phyloP scores from a whole-genome alignment of 1,140 invertebrate species.

The Cotesia glomerata region DNA sequence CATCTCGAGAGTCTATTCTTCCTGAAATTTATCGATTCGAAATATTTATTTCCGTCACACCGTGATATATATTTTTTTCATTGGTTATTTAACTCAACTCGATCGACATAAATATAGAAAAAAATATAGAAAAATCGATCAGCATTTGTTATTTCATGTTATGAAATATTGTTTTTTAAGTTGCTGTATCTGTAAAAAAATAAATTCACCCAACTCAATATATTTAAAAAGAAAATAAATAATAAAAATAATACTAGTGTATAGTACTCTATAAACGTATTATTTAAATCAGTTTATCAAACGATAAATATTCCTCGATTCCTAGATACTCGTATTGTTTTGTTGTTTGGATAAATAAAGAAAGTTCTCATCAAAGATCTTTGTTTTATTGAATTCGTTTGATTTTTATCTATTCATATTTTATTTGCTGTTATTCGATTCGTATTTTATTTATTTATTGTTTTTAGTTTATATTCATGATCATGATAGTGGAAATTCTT shows the following conservation, averaged over 20 bases:
- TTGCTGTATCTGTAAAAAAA: no score
- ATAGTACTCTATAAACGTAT: no score
- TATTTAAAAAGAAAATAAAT: no score
- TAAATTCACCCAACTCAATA: no score
- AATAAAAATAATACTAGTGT: no score
- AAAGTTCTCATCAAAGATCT: neutral
- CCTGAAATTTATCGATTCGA: constrained; percentile 1
- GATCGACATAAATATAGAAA: neutral
- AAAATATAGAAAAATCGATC: no score
- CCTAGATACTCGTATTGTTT: no score
- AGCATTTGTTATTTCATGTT: no score
- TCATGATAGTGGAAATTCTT: neutral
- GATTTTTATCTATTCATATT: neutral
- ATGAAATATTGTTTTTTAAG: no score
- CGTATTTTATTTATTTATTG: neutral
- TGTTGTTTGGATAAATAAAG: no score
- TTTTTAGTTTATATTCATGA: neutral
- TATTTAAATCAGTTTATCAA: no score
- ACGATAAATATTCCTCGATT: no score
- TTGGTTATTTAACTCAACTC: neutral
- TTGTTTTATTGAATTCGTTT: neutral
- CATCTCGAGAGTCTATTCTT: neutral
- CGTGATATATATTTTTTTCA: neutral
- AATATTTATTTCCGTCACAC: constrained; percentile 3
- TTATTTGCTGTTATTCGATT: neutral